Conservation (phyloP, 2,113 vertebrate genomes). For the Ailuropoda melanoleuca region DNA sequence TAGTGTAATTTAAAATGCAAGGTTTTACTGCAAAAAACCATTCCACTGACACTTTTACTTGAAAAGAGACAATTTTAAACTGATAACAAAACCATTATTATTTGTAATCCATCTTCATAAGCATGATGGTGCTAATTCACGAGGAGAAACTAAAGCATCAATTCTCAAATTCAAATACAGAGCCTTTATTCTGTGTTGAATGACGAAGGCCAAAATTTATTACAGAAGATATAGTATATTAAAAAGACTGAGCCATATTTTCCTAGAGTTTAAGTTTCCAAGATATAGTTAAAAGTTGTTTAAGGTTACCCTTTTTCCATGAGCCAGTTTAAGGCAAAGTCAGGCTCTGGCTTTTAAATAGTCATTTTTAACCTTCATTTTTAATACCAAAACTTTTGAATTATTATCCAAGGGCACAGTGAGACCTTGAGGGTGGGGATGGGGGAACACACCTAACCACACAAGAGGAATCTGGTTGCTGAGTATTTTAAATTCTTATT, state of each 20-base stretch:
- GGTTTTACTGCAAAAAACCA: not conserved
- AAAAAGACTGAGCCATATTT: not conserved
- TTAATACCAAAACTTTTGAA: not conserved
- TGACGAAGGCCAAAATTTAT: not conserved
- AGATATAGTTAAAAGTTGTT: not conserved
- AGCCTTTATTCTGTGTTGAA: not conserved
- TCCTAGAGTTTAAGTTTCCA: not conserved
- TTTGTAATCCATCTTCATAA: slow-evolving; percentile 33
- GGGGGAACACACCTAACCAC: not conserved
- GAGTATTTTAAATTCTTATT: not conserved
- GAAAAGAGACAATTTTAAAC: slow-evolving; percentile 24
- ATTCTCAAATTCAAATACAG: slow-evolving; percentile 7
- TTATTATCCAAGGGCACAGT: not conserved
- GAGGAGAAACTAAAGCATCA: slow-evolving; percentile 17
- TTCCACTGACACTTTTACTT: not conserved
- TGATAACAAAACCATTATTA: not conserved
- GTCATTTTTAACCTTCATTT: not conserved
- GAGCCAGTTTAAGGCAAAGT: slow-evolving; percentile 5
- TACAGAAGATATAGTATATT: not conserved
- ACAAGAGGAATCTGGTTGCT: not conserved
- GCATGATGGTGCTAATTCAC: not conserved
- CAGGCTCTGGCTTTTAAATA: not conserved
- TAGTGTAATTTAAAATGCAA: slow-evolving; percentile 11
- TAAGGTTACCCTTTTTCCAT: not conserved
- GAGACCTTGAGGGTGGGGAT: not conserved